Evolutionary conservation across 2,888 invertebrate genomes (phyloP).

Genomic region (Drosophila acutilabella): DNA sequence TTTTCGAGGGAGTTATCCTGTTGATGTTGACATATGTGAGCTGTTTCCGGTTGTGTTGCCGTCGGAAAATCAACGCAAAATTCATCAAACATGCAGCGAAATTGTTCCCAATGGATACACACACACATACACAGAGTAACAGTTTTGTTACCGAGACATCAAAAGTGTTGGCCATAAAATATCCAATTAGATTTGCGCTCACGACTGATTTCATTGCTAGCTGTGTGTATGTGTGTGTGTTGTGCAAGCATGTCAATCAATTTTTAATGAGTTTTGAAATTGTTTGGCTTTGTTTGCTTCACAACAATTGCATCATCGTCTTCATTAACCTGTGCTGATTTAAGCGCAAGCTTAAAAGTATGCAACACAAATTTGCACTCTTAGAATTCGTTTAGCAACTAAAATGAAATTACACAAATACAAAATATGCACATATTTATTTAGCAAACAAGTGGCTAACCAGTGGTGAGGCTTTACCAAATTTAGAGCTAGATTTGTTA

Average conservation of each 20-base stretch:
- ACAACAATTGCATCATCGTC: constrained; percentile 16
- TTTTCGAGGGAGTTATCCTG: constrained; percentile 40
- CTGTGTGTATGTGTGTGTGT: constrained; percentile 28
- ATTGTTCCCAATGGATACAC: constrained; percentile 65
- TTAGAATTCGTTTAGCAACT: neutral
- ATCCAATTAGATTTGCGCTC: constrained; percentile 77
- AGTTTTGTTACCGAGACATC: constrained; percentile 54
- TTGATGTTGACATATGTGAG: constrained; percentile 64
- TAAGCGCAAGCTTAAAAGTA: constrained; percentile 21
- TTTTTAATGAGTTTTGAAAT: constrained; percentile 83
- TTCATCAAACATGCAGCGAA: constrained; percentile 76
- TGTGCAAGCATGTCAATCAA: constrained; percentile 71
- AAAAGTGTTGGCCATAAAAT: constrained; percentile 76
- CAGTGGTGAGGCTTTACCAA: too few species aligned
- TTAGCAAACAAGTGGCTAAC: neutral
- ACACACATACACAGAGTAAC: constrained; percentile 11
- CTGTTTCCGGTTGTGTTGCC: constrained; percentile 16
- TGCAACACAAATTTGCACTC: constrained; percentile 9
- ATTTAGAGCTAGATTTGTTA: too few species aligned
- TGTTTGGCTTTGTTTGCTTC: constrained; percentile 57
- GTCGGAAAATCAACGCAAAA: constrained; percentile 51
- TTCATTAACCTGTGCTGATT: constrained; percentile 40
- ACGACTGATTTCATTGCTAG: constrained; percentile 56
- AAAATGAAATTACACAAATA: neutral
- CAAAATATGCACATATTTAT: neutral